Evolutionary conservation across 2,888 invertebrate genomes (phyloP).

Genomic region (Plusia festucae): DNA sequence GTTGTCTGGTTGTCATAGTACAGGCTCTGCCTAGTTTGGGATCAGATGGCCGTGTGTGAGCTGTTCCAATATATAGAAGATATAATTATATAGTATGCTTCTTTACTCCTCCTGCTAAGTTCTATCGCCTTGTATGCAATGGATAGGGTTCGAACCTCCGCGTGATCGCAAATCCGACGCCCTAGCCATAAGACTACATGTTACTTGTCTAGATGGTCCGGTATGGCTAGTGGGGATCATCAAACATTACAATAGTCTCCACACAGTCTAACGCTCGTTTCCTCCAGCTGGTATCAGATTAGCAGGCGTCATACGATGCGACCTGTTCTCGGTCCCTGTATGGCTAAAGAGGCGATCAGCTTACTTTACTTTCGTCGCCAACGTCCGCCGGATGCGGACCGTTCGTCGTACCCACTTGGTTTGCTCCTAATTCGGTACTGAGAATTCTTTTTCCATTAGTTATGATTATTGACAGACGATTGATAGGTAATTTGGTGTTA

Average conservation of each 20-base stretch:
- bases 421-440: slow-evolving; percentile 57
- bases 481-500: background rate
- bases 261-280: slow-evolving; percentile 16
- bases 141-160: no score
- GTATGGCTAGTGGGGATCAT: no score
- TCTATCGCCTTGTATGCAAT: no score
- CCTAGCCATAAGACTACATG: no score
- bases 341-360: slow-evolving; percentile 63
- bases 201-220: no score
- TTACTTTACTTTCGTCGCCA: slow-evolving; percentile 74
- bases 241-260: background rate
- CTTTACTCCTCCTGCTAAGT: no score
- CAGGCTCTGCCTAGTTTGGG: no score
- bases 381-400: slow-evolving; percentile 78
- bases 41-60: no score
- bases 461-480: background rate
- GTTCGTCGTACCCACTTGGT: slow-evolving; percentile 60
- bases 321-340: slow-evolving; percentile 47
- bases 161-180: no score
- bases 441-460: background rate
- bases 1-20: no score
- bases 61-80: no score
- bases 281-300: slow-evolving; percentile 47
- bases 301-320: slow-evolving; percentile 45
- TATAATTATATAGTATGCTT: no score